Conservation (phyloP, 2,888 invertebrate genomes). For the Epistrophe grossulariae region DNA sequence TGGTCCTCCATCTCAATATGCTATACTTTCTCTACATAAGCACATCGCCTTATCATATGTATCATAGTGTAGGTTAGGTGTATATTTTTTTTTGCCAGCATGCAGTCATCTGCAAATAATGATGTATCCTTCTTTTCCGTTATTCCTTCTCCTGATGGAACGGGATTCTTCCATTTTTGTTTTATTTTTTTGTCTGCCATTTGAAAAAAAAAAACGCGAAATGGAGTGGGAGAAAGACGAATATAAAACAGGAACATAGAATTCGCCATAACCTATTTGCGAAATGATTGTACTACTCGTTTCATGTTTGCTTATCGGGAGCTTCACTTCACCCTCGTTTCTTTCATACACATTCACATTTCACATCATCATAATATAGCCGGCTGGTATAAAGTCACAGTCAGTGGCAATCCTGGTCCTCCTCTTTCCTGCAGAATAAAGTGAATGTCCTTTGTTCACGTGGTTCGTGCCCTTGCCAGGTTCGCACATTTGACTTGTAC, state of each 20-base stretch:
- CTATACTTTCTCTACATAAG: background rate
- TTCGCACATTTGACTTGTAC: conserved; percentile 70
- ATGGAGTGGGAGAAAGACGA: conserved; percentile 18
- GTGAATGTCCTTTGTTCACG: conserved; percentile 73
- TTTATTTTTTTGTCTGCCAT: conserved; percentile 37
- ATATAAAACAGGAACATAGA: conserved; percentile 42
- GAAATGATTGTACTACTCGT: conserved; percentile 72
- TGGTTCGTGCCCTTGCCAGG: conserved; percentile 50
- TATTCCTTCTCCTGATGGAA: conserved; percentile 14
- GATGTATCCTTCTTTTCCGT: conserved; percentile 65
- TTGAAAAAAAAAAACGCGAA: conserved; percentile 11
- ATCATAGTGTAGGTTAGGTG: conserved; percentile 47
- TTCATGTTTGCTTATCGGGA: conserved; percentile 50
- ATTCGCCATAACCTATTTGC: conserved; percentile 73
- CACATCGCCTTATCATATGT: conserved; percentile 6
- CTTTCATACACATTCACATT: conserved; percentile 5
- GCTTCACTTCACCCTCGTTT: conserved; percentile 34
- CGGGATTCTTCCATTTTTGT: conserved; percentile 63
- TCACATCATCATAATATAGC: background rate
- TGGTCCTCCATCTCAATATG: conserved; percentile 11
- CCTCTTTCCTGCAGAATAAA: conserved; percentile 21
- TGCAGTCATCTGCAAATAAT: conserved; percentile 75
- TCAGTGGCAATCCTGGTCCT: conserved; percentile 11
- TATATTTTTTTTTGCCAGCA: conserved; percentile 49
- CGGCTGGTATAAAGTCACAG: background rate